Conservation (phyloP, 2,888 invertebrate species). For the Eupithecia subfuscata region DNA sequence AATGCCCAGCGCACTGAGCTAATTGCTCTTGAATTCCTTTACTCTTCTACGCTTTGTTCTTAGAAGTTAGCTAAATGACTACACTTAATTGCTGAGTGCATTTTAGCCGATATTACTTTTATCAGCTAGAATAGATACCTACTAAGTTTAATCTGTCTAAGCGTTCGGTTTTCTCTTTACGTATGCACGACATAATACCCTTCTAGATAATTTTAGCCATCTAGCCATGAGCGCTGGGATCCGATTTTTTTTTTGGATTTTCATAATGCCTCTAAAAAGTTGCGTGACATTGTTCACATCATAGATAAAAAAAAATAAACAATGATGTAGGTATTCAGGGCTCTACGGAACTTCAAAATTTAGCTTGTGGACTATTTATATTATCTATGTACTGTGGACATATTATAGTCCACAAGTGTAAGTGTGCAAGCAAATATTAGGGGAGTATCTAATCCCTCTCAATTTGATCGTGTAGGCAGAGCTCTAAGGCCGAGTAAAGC, state of each 20-base stretch:
- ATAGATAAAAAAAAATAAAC: no score
- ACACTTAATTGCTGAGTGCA: conserved; percentile 24
- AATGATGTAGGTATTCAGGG: no score
- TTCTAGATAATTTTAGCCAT: not conserved
- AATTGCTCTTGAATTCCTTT: conserved; percentile 8
- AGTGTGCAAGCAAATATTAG: not conserved
- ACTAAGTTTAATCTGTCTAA: not conserved
- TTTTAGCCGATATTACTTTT: not conserved
- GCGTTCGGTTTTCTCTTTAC: not conserved
- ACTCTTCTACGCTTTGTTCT: conserved; percentile 17
- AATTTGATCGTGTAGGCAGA: not conserved
- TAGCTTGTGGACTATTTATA: no score
- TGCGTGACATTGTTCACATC: no score
- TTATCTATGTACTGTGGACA: no score
- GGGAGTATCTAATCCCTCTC: not conserved
- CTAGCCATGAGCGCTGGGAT: not conserved
- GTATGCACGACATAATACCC: not conserved
- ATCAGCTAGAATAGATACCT: not conserved
- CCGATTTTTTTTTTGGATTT: no score
- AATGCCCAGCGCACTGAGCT: not conserved
- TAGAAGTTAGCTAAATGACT: conserved; percentile 5
- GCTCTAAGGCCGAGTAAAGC: not conserved
- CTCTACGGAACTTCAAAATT: no score
- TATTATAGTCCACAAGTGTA: not conserved
- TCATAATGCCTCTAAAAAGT: no score